Percentiles rank a stretch among this genome's conserved stretches.
These are phyloP conservation scores for Xestoiulus laeticollis DNA, from an alignment of 2,888 invertebrate genomes.

Conservation along the genomic window DNA sequence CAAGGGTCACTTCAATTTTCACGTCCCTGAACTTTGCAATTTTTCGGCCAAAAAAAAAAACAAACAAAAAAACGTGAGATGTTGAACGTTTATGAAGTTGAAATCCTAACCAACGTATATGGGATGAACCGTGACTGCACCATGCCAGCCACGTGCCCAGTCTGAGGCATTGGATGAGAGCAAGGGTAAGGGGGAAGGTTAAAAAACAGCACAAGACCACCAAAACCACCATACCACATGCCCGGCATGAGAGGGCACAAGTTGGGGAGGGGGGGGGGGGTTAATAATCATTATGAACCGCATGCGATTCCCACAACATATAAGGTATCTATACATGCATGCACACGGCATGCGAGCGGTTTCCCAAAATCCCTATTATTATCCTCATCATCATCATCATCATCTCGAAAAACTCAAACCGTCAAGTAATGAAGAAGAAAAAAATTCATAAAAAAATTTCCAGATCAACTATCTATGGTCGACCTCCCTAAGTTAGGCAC, in stretches of 20 bases:
- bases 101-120: not conserved
- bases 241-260: not conserved
- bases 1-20: conserved; percentile 16
- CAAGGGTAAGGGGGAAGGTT: conserved; percentile 34
- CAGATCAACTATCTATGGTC: not conserved
- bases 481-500: conserved; percentile 28
- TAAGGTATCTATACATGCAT: conserved; percentile 12
- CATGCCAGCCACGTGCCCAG: conserved; percentile 30
- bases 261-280: not conserved
- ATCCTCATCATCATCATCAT: conserved; percentile 33
- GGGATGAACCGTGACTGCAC: conserved; percentile 34
- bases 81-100: conserved; percentile 37
- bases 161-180: not conserved
- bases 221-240: conserved; percentile 13
- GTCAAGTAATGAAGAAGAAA: conserved; percentile 37
- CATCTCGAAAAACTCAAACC: conserved; percentile 33
- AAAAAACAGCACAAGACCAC: conserved; percentile 12
- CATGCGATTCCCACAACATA: conserved; percentile 4
- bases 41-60: not conserved
- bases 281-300: conserved; percentile 1
- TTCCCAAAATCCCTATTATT: conserved; percentile 37
- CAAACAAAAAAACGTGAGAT: conserved; percentile 2
- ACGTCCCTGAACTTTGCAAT: not conserved
- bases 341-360: conserved; percentile 37
- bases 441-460: conserved; percentile 11